A percentile compares a stretch with the other conserved stretches of the same genome.
These are phyloP conservation scores for Virgularia gustaviana DNA, from an alignment of 92 coral and sea anemone genomes.

Conservation along the genomic window DNA sequence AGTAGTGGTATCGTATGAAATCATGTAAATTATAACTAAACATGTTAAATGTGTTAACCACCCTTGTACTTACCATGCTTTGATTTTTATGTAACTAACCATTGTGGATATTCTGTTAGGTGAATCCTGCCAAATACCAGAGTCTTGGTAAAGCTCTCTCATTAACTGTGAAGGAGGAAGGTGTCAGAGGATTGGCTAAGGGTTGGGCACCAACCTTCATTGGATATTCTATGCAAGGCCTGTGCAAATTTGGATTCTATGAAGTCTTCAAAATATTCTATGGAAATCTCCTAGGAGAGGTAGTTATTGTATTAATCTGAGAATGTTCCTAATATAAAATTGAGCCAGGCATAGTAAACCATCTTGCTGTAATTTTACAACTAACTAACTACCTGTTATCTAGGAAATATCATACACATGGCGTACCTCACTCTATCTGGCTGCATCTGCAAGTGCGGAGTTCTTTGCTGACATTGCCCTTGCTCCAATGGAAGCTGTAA, in stretches of 20 bases:
- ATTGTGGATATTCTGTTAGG: constrained; percentile 44
- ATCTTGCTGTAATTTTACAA: neutral
- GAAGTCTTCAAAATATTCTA: constrained; percentile 97
- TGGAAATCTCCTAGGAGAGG: constrained; percentile 86
- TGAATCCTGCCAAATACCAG: constrained; percentile 72
- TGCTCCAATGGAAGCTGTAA: constrained; percentile 97
- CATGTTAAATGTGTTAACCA: too few species aligned
- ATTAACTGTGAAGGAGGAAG: constrained; percentile 75
- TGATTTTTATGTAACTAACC: neutral
- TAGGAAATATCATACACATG: constrained; percentile 81
- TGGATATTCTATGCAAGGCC: constrained; percentile 99
- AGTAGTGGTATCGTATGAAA: neutral
- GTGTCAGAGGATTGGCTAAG: constrained; percentile 70
- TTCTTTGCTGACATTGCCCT: constrained; percentile 98
- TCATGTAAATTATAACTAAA: too few species aligned
- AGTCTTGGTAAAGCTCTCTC: constrained; percentile 76
- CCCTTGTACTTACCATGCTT: neutral
- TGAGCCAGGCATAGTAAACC: neutral
- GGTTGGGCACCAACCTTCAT: constrained; percentile 97
- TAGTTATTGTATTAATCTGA: constrained; percentile 1
- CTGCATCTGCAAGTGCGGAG: constrained; percentile 99
- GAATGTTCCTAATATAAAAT: neutral
- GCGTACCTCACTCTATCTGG: constrained; percentile 87
- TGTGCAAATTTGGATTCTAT: constrained; percentile 98
- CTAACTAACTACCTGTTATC: neutral